These are phyloP conservation scores for Athene cunicularia DNA, from an alignment of 2,113 vertebrate species.

Conservation along the genomic window DNA sequence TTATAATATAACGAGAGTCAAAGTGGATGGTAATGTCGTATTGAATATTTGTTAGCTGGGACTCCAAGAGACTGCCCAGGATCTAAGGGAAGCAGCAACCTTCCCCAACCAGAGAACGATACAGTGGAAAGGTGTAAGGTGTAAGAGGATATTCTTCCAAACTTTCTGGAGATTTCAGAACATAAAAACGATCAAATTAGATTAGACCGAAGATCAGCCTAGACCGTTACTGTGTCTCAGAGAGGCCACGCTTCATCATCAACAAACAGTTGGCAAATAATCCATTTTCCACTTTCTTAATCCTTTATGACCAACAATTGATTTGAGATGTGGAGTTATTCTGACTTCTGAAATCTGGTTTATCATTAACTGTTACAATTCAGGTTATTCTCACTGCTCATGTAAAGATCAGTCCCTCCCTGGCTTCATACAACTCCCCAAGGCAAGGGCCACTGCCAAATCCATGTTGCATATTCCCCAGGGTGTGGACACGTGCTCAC, in stretches of 20 bases:
- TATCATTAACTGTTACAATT: not conserved
- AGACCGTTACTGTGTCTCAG: rapidly evolving
- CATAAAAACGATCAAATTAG: not conserved
- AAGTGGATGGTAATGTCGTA: not conserved
- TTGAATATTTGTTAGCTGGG: not conserved
- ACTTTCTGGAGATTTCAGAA: not conserved
- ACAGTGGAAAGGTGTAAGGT: not conserved
- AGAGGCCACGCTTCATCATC: not conserved
- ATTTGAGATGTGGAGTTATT: not conserved
- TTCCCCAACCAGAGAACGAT: not conserved
- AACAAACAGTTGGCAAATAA: not conserved
- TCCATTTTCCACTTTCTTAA: not conserved
- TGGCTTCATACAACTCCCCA: not conserved
- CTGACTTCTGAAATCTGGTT: not conserved
- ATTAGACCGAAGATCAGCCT: not conserved
- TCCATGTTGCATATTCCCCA: rapidly evolving
- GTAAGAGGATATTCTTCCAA: not conserved
- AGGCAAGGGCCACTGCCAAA: too few relatives aligned
- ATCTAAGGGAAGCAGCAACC: not conserved
- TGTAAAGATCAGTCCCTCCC: not conserved
- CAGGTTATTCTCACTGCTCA: not conserved
- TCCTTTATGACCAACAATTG: not conserved
- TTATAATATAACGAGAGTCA: not conserved
- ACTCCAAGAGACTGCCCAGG: not conserved
- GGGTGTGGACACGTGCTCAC: rapidly evolving